A percentile compares a stretch with the other conserved stretches of the same genome.
phyloP scores from a whole-genome alignment of 2,797 vertebrate species.

The Lycodopsis pacificus region DNA sequence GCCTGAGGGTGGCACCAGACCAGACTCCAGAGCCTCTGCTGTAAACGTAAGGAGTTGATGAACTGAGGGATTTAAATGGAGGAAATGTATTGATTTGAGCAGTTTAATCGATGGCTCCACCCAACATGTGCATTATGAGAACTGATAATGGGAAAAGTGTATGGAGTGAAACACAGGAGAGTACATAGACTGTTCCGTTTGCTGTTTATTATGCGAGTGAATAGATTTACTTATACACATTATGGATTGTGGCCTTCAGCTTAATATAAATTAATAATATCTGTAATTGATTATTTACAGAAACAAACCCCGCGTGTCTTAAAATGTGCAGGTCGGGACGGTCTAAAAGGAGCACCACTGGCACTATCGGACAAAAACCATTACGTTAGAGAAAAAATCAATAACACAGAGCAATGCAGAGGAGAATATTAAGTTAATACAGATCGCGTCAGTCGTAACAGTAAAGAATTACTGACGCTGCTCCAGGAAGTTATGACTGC shows the following conservation, averaged over 20 bases:
- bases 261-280: slow-evolving; percentile 30
- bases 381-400: slow-evolving; percentile 31
- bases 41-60: not conserved
- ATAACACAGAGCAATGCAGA: slow-evolving; percentile 16
- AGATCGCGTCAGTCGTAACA: slow-evolving; percentile 24
- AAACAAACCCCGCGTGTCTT: slow-evolving; percentile 3
- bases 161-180: slow-evolving; percentile 7
- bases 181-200: not conserved
- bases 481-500: slow-evolving; percentile 8
- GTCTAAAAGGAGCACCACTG: slow-evolving; percentile 4
- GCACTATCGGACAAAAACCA: slow-evolving; percentile 12
- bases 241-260: not conserved
- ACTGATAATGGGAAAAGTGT: slow-evolving; percentile 21
- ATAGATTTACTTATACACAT: not conserved
- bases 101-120: slow-evolving; percentile 28
- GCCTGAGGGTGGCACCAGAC: slow-evolving; percentile 38
- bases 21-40: not conserved
- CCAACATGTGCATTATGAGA: slow-evolving; percentile 40
- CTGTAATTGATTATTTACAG: not conserved
- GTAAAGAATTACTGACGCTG: slow-evolving; percentile 17
- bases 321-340: slow-evolving; percentile 1
- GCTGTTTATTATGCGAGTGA: slow-evolving; percentile 4
- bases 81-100: slow-evolving; percentile 44
- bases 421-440: slow-evolving; percentile 14
- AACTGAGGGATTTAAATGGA: slow-evolving; percentile 27